phyloP scores from a whole-genome alignment of 2,113 vertebrate genomes.

The Macquaria ambigua region DNA sequence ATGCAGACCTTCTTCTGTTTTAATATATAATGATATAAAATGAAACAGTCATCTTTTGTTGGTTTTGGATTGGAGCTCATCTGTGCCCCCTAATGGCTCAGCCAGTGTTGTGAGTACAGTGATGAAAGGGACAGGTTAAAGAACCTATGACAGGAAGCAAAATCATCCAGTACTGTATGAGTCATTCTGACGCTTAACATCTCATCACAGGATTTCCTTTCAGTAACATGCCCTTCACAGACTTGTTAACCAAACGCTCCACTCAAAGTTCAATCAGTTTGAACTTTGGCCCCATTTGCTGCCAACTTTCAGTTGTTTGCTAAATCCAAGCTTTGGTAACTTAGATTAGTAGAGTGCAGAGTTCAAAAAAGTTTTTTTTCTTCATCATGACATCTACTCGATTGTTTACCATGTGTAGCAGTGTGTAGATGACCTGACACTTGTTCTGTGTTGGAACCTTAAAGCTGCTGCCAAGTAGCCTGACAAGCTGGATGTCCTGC shows the following conservation, averaged over 20 bases:
- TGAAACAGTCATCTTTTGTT: background rate
- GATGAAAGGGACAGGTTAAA: background rate
- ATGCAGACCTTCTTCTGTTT: background rate
- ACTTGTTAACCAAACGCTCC: background rate
- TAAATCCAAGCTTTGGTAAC: background rate
- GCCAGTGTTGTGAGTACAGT: background rate
- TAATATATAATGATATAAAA: background rate
- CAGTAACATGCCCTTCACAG: background rate
- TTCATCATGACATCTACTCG: too few species aligned
- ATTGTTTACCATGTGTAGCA: background rate
- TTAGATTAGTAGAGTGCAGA: accelerated
- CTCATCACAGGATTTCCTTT: conserved; percentile 39
- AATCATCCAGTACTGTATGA: conserved; percentile 8
- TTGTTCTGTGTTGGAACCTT: conserved; percentile 2
- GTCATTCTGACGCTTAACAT: conserved; percentile 31
- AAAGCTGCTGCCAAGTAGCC: conserved; percentile 1
- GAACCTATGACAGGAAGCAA: background rate
- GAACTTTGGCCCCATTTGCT: conserved; percentile 22
- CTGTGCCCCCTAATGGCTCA: conserved; percentile 16
- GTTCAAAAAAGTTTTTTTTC: background rate
- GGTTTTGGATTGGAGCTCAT: background rate
- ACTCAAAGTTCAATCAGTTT: conserved; percentile 35
- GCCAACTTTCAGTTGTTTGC: background rate
- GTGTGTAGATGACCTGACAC: background rate
- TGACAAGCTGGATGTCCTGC: conserved; percentile 4